phyloP scores from a whole-genome alignment of 2,113 vertebrate species.

The Gnathonemus echidnorhynchus region DNA sequence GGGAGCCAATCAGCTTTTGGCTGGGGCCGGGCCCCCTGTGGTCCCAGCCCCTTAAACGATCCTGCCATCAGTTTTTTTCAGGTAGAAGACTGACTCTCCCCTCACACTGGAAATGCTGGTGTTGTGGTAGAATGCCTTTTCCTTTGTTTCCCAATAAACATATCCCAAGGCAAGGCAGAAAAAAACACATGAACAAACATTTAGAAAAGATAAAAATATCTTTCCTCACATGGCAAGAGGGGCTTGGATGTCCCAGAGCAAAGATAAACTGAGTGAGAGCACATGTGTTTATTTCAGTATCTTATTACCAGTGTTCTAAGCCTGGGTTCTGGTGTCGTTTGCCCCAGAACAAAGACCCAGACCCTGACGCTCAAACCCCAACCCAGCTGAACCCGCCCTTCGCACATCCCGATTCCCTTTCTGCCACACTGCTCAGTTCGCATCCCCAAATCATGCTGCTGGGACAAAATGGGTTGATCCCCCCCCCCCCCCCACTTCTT shows the following conservation, averaged over 20 bases:
- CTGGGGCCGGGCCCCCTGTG: background rate
- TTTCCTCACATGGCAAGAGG: background rate
- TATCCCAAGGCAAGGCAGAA: background rate
- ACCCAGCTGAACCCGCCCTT: background rate
- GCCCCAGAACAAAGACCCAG: background rate
- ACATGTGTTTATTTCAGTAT: background rate
- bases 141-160: background rate
- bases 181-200: background rate
- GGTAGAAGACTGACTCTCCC: background rate
- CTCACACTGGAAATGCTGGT: background rate
- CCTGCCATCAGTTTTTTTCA: background rate
- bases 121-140: background rate
- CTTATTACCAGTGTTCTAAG: background rate
- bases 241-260: background rate
- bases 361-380: background rate
- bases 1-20: background rate
- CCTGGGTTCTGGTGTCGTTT: background rate
- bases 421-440: background rate
- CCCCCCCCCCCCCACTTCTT: background rate
- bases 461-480: background rate
- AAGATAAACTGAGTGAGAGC: background rate
- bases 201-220: conserved; percentile 3
- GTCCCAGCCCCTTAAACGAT: background rate
- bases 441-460: background rate
- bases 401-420: background rate